Evolutionary conservation across 2,888 invertebrate genomes (phyloP).

Genomic region (Microplitis deprimator): DNA sequence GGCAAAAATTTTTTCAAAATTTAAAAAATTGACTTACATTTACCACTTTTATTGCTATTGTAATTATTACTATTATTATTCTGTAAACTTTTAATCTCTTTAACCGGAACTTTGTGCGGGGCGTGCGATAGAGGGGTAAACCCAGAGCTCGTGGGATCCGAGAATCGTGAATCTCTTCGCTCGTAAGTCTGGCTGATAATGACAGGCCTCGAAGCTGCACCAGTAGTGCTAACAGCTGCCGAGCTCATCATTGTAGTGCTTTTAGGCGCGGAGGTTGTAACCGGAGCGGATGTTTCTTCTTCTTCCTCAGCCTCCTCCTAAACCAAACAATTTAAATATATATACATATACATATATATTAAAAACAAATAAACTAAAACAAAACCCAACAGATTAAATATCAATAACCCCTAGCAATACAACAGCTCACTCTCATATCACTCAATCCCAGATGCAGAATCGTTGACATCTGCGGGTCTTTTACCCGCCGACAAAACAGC

Average conservation of each 20-base stretch:
- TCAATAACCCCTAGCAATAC: too few relatives aligned
- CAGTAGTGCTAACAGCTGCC: slow-evolving; percentile 67
- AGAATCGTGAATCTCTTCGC: slow-evolving; percentile 55
- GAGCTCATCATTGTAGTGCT: slow-evolving; percentile 63
- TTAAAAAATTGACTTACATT: slow-evolving; percentile 55
- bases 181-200: slow-evolving; percentile 51
- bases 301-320: slow-evolving; percentile 59
- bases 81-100: slow-evolving; percentile 57
- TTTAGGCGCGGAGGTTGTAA: slow-evolving; percentile 54
- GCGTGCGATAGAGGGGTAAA: slow-evolving; percentile 64
- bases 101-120: slow-evolving; percentile 64
- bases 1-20: not conserved
- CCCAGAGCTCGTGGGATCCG: slow-evolving; percentile 56
- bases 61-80: slow-evolving; percentile 51
- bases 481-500: not conserved
- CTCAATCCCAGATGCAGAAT: not conserved
- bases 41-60: slow-evolving; percentile 58
- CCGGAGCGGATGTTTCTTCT: slow-evolving; percentile 49
- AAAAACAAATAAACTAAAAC: not conserved
- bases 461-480: not conserved
- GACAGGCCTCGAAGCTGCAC: slow-evolving; percentile 68
- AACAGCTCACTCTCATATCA: too few relatives aligned
- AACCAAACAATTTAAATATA: not conserved
- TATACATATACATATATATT: not conserved
- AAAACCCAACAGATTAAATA: too few relatives aligned